phyloP scores from a whole-genome alignment of 2,113 vertebrate species.

The Poeciliopsis prolifica region DNA sequence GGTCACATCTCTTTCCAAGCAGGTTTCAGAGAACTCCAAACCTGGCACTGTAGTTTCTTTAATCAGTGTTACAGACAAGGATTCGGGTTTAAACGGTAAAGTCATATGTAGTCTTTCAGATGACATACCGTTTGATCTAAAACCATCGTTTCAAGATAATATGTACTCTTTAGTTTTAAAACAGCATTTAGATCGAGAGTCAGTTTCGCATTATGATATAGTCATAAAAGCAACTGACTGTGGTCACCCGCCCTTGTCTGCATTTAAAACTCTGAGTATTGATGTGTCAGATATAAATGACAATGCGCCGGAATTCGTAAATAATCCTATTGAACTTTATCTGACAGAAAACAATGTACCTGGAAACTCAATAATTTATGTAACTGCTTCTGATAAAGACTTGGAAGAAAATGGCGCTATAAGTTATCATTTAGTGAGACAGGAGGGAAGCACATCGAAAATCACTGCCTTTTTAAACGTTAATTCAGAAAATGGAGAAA shows the following conservation, averaged over 20 bases:
- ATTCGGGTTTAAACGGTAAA: slow-evolving; percentile 68
- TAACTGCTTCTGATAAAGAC: slow-evolving; percentile 68
- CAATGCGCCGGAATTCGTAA: slow-evolving; percentile 59
- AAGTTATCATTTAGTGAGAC: slow-evolving; percentile 53
- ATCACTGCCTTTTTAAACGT: slow-evolving; percentile 40
- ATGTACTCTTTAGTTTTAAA: slow-evolving; percentile 70
- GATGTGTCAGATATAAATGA: slow-evolving; percentile 76
- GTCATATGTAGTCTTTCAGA: slow-evolving; percentile 54
- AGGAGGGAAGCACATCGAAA: neutral
- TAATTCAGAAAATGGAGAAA: neutral
- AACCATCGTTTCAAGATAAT: slow-evolving; percentile 73
- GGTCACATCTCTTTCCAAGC: slow-evolving; percentile 68
- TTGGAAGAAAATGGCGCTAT: slow-evolving; percentile 65
- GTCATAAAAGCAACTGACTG: slow-evolving; percentile 63
- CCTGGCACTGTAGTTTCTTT: slow-evolving; percentile 72
- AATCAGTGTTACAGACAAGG: slow-evolving; percentile 71
- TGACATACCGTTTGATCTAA: slow-evolving; percentile 69
- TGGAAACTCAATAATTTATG: slow-evolving; percentile 56
- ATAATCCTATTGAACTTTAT: slow-evolving; percentile 68
- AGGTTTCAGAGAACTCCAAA: slow-evolving; percentile 63
- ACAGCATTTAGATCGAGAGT: slow-evolving; percentile 64
- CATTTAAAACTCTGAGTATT: slow-evolving; percentile 57
- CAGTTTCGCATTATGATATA: slow-evolving; percentile 58
- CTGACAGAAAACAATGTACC: slow-evolving; percentile 70
- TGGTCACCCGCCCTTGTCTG: slow-evolving; percentile 61